Evolutionary conservation across 2,113 vertebrate genomes (phyloP).

Genomic region (Pedetes capensis): DNA sequence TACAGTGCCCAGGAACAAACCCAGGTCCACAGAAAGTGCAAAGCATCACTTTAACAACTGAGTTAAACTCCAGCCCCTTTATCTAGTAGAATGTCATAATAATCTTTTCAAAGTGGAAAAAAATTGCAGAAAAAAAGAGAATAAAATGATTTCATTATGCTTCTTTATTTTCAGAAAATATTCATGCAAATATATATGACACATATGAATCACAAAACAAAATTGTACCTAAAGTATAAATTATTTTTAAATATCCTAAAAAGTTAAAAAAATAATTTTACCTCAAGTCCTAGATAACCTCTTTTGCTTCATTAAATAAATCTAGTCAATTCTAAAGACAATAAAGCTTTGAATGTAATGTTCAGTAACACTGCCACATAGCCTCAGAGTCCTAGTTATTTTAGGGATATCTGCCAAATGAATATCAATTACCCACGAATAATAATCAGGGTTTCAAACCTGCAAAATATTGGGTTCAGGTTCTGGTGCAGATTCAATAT

Average conservation of each 20-base stretch:
- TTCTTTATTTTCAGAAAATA: neutral
- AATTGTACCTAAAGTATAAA: neutral
- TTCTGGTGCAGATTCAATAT: too few relatives aligned
- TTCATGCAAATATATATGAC: neutral
- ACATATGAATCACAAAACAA: neutral
- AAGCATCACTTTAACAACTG: too few relatives aligned
- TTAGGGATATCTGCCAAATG: neutral
- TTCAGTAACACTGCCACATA: neutral
- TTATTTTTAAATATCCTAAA: neutral
- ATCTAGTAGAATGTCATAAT: neutral
- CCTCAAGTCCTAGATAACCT: neutral
- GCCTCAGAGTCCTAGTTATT: neutral
- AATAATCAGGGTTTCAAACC: too few relatives aligned
- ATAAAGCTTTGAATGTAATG: neutral
- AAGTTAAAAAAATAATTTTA: neutral
- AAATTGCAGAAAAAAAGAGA: neutral
- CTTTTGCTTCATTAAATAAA: constrained; percentile 11
- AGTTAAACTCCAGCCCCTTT: too few relatives aligned
- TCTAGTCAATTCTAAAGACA: neutral
- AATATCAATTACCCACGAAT: constrained; percentile 10
- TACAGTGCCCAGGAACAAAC: too few relatives aligned
- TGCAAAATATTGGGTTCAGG: too few relatives aligned
- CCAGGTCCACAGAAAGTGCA: too few relatives aligned
- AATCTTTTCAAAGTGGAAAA: neutral
- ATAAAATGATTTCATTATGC: neutral